phyloP scores from a whole-genome alignment of 1,140 invertebrate genomes.

The Carposina sasakii region DNA sequence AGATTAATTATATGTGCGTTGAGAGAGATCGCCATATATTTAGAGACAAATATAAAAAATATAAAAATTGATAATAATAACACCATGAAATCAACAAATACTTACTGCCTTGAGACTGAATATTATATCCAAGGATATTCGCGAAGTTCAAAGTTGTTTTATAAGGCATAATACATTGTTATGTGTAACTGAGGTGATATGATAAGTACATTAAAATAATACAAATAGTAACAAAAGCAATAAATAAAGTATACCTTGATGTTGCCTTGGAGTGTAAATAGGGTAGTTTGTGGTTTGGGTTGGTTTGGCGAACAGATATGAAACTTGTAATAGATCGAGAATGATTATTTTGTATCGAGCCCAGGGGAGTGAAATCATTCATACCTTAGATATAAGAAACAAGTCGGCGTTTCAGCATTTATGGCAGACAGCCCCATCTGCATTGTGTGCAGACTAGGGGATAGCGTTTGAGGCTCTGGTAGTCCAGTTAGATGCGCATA shows the following conservation, averaged over 20 bases:
- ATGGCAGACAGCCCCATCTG: too few species aligned
- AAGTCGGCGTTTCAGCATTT: too few species aligned
- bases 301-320: constrained; percentile 36
- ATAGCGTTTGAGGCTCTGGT: too few species aligned
- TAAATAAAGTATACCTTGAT: constrained; percentile 72
- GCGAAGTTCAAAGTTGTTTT: too few species aligned
- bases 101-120: constrained; percentile 56
- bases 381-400: too few species aligned
- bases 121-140: constrained; percentile 35
- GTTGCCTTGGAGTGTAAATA: constrained; percentile 68
- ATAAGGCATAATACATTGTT: constrained; percentile 28
- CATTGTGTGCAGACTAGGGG: too few species aligned
- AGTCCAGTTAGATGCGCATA: too few species aligned
- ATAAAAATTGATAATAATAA: background rate
- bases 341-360: constrained; percentile 63
- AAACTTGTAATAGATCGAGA: constrained; percentile 36
- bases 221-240: constrained; percentile 67
- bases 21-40: constrained; percentile 17
- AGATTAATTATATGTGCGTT: constrained; percentile 31
- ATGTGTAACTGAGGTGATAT: constrained; percentile 59
- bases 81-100: background rate
- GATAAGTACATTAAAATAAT: constrained; percentile 58
- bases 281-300: constrained; percentile 45
- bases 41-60: background rate
- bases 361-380: constrained; percentile 47